Evolutionary conservation across 2,797 vertebrate species (phyloP), one percentile per base, ranked within the genome.

Genomic region (Lutjanus argentimaculatus): DNA sequence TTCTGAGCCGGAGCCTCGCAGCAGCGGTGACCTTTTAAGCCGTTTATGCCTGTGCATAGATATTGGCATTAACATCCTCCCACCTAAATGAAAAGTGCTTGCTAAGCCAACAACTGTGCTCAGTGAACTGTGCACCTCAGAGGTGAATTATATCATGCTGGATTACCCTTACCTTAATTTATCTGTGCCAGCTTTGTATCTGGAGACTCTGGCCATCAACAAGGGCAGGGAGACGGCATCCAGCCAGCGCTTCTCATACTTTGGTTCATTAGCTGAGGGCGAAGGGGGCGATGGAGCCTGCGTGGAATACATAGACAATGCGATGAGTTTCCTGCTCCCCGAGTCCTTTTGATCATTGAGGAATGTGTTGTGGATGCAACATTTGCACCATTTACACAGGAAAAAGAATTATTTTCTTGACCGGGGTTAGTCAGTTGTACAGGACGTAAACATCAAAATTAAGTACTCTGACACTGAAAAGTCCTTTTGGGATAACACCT

Each of bases 171-270:
- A 99, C 98, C 98, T 98, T 96, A 97, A 96, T 95, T 96, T 96
- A 89, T 97, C 95, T 61, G 93, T 94, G 95, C 96, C 96, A 55
- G 96, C 92, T 95, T 96, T 97, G 95, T 96, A 97, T 92, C 97
- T 96, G n/a, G 97, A 98, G 94, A 99, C 96, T 86, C 97, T 97
- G 93, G 97, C 97, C 97, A 98, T 96, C 79, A 95, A 94, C 94
- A 99, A 84, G 89, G 97, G 97, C 90, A 99, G 89, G 25, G 94
- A 96, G 88, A 97, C 92, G 17, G 96, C 89, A 70, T 99, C 98
- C 81, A 98, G 92, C 98, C 98, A 99, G 88, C 95, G 96, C 92
- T 98, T 99, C 95, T 98, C 97, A 1, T 98, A 99, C 94, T 97
- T 97, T 94, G 97, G 97, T 95, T 97, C 96, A 89, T 97, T 96